phyloP scores from a whole-genome alignment of 2,113 vertebrate genomes.

The Cinclus mexicanus region DNA sequence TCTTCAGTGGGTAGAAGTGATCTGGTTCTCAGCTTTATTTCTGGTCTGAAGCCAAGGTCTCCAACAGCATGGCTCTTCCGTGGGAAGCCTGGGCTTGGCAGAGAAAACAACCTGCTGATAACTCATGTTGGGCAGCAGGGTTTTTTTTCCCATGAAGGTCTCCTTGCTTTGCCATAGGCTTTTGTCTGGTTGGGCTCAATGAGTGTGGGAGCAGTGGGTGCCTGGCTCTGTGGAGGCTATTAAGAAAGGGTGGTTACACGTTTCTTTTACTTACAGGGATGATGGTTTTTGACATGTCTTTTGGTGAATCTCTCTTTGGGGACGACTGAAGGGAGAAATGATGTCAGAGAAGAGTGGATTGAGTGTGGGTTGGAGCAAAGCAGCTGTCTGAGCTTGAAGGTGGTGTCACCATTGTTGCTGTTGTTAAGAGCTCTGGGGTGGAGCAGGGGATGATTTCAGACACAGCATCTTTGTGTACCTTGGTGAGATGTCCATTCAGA shows the following conservation, averaged over 20 bases:
- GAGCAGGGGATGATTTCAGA: background rate
- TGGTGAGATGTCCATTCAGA: background rate
- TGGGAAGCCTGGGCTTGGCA: background rate
- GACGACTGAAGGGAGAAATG: background rate
- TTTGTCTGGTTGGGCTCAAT: background rate
- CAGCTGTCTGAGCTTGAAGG: background rate
- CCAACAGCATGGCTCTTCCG: background rate
- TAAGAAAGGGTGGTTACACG: background rate
- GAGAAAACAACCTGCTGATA: background rate
- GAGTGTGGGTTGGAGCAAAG: background rate
- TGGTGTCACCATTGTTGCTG: background rate
- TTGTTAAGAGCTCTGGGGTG: background rate
- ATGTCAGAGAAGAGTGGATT: background rate
- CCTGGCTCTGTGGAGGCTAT: background rate
- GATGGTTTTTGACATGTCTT: background rate
- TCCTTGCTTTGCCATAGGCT: background rate
- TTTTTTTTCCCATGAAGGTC: background rate
- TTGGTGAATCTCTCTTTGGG: background rate
- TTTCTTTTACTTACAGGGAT: background rate
- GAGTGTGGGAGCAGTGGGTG: background rate
- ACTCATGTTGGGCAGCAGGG: background rate
- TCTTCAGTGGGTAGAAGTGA: background rate
- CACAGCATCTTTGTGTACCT: background rate
- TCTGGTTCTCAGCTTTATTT: background rate
- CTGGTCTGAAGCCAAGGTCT: background rate